Evolutionary conservation across 2,888 invertebrate species (phyloP), one percentile per base, ranked within the genome.

Genomic region (Phorcus lineatus): DNA sequence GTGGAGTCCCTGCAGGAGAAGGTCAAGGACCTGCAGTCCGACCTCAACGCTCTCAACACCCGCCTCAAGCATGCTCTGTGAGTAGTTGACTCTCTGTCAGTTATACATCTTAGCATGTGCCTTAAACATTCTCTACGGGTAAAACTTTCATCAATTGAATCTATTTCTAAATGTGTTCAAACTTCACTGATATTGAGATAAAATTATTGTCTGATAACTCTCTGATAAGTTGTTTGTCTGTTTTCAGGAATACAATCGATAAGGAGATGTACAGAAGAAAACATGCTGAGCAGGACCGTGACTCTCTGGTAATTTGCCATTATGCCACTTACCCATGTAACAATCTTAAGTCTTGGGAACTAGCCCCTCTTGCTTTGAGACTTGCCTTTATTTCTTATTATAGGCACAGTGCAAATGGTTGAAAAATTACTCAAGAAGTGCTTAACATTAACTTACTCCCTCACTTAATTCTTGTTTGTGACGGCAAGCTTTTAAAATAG

Each of bases 21-120:
- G 87, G 92, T 97, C 36, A 96, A 96, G 83, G 95, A 95, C 77
- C 95, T 96, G 3, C 95, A 96, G 54, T 94, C 95, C 24, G 96
- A 96, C 74, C 95, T 96, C 81, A 95, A 95, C 6, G 96, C 96
- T 88, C 94, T 97, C 88, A 96, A 97, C 89, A 95, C 95, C 3
- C 97, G 97, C 91, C 94, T 98, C 83, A 95, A 95, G 86, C 96
- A 96, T 92, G 91, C 92, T 52, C 89, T 91, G 91, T 92, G 83
- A 76, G 81, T 53, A n/a, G 17, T n/a, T n/a, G 9, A 52, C 22
- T 52, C 22, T 36, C 53, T 52, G n/a, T 17, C 6, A 22, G 3
- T 24, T 53, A 16, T 19, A 17, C n/a, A 36, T 36, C 36, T 36
- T 36, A 36, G 7, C 7, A 36, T 7, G 7, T 36, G 36, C 36